Percentiles rank a stretch among this genome's conserved stretches.
Evolutionary conservation across 1,140 invertebrate species (phyloP).

Genomic region (Euwallacea similis): DNA sequence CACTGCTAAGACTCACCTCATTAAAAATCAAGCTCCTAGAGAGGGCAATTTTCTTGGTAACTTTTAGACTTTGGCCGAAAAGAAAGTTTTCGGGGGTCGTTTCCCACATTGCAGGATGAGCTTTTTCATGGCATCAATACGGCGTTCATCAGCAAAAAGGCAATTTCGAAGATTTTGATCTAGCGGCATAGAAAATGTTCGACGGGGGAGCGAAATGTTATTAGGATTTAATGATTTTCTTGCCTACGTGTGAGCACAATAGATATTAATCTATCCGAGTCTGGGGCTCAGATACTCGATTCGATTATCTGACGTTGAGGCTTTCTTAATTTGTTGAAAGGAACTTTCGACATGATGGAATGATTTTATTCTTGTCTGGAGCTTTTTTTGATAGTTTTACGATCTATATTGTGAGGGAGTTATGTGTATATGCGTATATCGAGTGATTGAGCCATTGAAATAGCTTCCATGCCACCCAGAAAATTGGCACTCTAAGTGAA

Average conservation of each 20-base stretch:
- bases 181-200: constrained; percentile 32
- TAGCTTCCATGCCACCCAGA: too few relatives aligned
- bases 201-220: constrained; percentile 33
- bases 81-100: constrained; percentile 1
- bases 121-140: constrained; percentile 39
- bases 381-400: background rate
- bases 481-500: too few relatives aligned
- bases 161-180: constrained; percentile 36
- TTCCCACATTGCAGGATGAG: constrained; percentile 18
- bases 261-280: constrained; percentile 35
- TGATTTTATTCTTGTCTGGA: background rate
- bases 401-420: too few relatives aligned
- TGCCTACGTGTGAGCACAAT: constrained; percentile 30
- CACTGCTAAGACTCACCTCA: background rate
- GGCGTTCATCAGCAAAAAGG: constrained; percentile 38
- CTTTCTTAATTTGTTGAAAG: constrained; percentile 11
- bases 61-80: background rate
- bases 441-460: too few relatives aligned
- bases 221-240: constrained; percentile 41
- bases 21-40: background rate
- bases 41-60: background rate
- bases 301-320: constrained; percentile 5
- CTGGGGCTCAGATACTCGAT: constrained; percentile 10
- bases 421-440: too few relatives aligned
- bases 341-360: background rate